These are phyloP conservation scores for Tipula helvola DNA, from an alignment of 2,888 invertebrate species.

Conservation along the genomic window DNA sequence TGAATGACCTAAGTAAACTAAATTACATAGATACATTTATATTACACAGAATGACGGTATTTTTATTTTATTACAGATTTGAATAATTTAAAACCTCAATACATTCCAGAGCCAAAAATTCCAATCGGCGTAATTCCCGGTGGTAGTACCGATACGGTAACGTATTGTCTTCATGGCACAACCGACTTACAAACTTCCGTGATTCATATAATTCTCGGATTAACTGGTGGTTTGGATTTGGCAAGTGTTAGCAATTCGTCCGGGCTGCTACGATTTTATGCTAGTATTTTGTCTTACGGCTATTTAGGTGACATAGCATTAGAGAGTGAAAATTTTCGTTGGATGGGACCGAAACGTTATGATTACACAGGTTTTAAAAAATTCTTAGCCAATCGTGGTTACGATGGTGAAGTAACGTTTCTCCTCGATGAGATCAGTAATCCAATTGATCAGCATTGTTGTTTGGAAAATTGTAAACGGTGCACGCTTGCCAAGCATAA, in stretches of 20 bases:
- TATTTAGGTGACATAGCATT: constrained; percentile 72
- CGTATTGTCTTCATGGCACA: constrained; percentile 65
- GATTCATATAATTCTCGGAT: constrained; percentile 71
- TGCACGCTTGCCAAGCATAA: constrained; percentile 24
- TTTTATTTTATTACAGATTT: constrained; percentile 19
- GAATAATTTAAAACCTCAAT: constrained; percentile 25
- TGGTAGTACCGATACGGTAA: constrained; percentile 66
- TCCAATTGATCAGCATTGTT: constrained; percentile 35
- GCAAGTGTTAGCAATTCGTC: constrained; percentile 56
- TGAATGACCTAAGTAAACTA: constrained; percentile 26
- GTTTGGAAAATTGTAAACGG: constrained; percentile 39
- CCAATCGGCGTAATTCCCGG: constrained; percentile 50
- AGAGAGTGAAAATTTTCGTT: constrained; percentile 67
- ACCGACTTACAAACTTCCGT: constrained; percentile 67
- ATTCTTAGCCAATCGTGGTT: constrained; percentile 47
- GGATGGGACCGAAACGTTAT: constrained; percentile 78
- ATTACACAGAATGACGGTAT: no score
- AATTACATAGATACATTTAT: no score
- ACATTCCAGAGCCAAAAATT: constrained; percentile 32
- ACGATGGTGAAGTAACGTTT: constrained; percentile 48
- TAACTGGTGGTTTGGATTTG: constrained; percentile 58
- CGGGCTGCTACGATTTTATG: constrained; percentile 51
- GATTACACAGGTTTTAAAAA: constrained; percentile 59
- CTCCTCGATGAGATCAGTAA: constrained; percentile 29
- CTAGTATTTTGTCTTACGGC: constrained; percentile 70